Evolutionary conservation across 2,888 invertebrate genomes (phyloP), one percentile per base, ranked within the genome.

Genomic region (Drosophila robusta): DNA sequence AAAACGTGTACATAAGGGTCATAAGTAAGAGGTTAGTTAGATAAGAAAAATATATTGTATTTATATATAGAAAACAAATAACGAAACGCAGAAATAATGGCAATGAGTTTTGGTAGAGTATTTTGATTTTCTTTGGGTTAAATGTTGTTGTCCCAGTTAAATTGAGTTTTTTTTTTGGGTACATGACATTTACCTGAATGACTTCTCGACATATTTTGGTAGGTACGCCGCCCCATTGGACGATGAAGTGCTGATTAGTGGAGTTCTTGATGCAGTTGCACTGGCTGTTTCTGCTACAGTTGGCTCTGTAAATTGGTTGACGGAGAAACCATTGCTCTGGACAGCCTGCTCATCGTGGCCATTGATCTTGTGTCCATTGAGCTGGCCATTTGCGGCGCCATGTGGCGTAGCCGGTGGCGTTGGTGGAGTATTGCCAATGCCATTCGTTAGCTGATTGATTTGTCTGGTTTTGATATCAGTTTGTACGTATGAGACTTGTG

Each of bases 201-300:
- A 92, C 92, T 92, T 92, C 91, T 90, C 92, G 90, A 91, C 92
- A 90, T 87, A 90, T 90, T 91, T 92, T 91, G 91, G 90, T 87
- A 91, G 91, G 90, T 91, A 87, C 75, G 82, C 78, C 79, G 83
- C 57, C 80, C 75, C 82, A 83, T 87, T 87, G 87, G 77, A 75
- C 80, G 74, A 64, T 42, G 72, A 60, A 36, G 34, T 58, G 58
- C 56, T 70, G 64, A 41, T 45, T 51, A 54, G 54, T 45, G 58
- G 46, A 16, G 52, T 26, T 47, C 36, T 14, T 12, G 54, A 47
- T 50, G 65, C 34, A 39, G 54, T 29, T 55, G 54, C 1, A 39
- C 18, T 47, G 47, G 61, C 8, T 38, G 70, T 34, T 63, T 66
- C 67, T 29, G 45, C 50, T 38, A 46, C 16, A 39, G 52, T 58